Percentiles rank a stretch among this genome's conserved stretches.
phyloP scores from a whole-genome alignment of 1,140 invertebrate genomes.

The Drosophila setifemur region DNA sequence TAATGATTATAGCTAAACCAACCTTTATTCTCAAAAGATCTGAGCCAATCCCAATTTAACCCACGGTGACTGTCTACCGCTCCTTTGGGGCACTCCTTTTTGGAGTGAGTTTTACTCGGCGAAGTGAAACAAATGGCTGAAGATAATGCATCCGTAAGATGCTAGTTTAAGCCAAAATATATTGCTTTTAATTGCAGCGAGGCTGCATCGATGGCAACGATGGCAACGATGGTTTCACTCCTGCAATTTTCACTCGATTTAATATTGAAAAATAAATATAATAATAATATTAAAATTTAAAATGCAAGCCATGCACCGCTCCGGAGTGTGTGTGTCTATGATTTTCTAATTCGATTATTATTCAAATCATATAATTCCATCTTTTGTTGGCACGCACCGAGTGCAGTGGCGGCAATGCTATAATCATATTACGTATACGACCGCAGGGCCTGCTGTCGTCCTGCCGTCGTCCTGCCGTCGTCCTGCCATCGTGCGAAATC shows the following conservation, averaged over 20 bases:
- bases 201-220: conserved; percentile 3
- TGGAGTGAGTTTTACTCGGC: background rate
- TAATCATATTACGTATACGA: conserved; percentile 73
- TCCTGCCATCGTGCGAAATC: no score
- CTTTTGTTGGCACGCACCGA: conserved; percentile 41
- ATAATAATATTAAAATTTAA: no score
- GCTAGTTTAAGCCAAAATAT: conserved; percentile 20
- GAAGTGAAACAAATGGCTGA: conserved; percentile 20
- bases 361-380: conserved; percentile 79
- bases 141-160: background rate
- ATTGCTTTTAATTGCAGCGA: conserved; percentile 28
- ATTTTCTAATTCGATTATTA: conserved; percentile 78
- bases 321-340: conserved; percentile 38
- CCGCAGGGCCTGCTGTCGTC: conserved; percentile 20
- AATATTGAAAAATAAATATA: no score
- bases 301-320: conserved; percentile 17
- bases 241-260: no score
- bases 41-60: background rate
- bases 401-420: conserved; percentile 42
- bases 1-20: background rate
- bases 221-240: no score
- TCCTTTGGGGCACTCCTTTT: no score
- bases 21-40: background rate
- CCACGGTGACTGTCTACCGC: no score
- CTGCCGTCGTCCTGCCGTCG: no score